Conservation (phyloP, 1,140 invertebrate species). For the Parapsyche elsis region DNA sequence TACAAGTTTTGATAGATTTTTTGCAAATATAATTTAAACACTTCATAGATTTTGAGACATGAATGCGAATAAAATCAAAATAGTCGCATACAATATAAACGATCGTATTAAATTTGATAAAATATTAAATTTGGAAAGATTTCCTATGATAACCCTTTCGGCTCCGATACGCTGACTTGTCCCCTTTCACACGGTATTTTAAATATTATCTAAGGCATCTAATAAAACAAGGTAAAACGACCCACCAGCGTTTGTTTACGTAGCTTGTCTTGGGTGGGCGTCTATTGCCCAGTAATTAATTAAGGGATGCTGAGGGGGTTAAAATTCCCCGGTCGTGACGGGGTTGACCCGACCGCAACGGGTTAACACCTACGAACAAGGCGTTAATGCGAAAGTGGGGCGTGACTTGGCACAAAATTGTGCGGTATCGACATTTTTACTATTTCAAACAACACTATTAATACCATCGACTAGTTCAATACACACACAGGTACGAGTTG, state of each 20-base stretch:
- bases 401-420: background rate
- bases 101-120: no score
- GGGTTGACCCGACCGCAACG: background rate
- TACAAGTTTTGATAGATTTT: no score
- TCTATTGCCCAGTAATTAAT: background rate
- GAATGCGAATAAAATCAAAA: no score
- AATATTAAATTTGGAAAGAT: no score
- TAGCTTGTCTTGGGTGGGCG: background rate
- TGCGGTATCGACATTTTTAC: background rate
- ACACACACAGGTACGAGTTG: no score
- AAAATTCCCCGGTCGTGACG: background rate
- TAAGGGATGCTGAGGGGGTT: background rate
- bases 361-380: background rate
- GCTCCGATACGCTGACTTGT: background rate
- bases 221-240: background rate
- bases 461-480: no score
- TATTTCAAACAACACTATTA: no score
- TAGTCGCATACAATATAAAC: no score
- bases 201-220: background rate
- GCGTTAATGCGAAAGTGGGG: background rate
- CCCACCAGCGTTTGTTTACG: slow-evolving; percentile 10
- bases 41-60: no score
- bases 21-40: no score
- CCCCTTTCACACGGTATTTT: background rate
- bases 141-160: no score